Conservation (phyloP, 1,140 invertebrate genomes). For the Pararge aegeria region DNA sequence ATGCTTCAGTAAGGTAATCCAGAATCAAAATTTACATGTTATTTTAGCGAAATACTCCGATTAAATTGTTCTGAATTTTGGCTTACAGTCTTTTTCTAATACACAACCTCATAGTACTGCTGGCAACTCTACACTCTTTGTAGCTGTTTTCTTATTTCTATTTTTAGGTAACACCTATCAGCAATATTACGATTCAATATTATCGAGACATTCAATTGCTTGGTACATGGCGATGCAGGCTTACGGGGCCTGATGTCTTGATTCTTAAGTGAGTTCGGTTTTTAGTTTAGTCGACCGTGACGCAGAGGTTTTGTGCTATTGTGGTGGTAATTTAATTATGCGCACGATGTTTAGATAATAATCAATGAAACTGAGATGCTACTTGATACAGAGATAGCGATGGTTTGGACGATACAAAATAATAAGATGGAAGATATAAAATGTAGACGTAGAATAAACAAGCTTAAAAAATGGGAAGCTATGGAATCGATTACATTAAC, state of each 20-base stretch:
- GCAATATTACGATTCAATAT: too few relatives aligned
- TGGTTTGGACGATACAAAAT: background rate
- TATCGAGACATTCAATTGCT: background rate
- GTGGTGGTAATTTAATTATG: slow-evolving; percentile 36
- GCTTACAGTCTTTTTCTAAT: too few relatives aligned
- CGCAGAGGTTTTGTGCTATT: slow-evolving; percentile 22
- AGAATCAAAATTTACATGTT: too few relatives aligned
- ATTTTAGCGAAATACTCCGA: too few relatives aligned
- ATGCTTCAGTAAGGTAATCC: too few relatives aligned
- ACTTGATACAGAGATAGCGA: background rate
- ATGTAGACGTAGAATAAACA: too few relatives aligned
- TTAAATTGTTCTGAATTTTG: too few relatives aligned
- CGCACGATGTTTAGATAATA: slow-evolving; percentile 13
- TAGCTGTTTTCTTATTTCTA: background rate
- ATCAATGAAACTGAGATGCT: slow-evolving; percentile 12
- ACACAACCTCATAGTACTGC: too few relatives aligned
- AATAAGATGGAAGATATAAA: background rate
- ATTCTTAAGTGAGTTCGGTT: slow-evolving; percentile 20
- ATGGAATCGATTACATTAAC: too few relatives aligned
- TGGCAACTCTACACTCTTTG: too few relatives aligned
- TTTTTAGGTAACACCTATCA: background rate
- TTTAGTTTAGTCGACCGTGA: slow-evolving; percentile 21
- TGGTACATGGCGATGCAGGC: slow-evolving; percentile 5
- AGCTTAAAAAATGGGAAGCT: background rate
- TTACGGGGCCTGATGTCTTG: slow-evolving; percentile 39